Evolutionary conservation across 2,888 invertebrate species (phyloP).

Genomic region (Lasioglossum figueresi): DNA sequence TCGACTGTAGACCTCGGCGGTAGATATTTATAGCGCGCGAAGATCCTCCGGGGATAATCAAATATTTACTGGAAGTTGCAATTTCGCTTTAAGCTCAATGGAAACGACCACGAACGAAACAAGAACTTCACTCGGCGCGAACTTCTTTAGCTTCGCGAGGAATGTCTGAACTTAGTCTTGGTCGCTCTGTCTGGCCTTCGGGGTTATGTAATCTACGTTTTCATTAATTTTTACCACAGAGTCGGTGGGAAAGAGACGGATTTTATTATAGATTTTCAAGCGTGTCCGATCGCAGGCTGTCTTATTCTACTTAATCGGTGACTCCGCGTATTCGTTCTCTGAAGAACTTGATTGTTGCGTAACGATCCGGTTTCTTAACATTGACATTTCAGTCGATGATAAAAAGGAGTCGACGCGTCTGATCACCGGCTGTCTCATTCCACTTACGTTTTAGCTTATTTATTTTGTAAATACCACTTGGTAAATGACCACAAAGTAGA

Average conservation of each 20-base stretch:
- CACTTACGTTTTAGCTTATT: not conserved
- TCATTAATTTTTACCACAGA: not conserved
- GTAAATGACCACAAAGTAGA: not conserved
- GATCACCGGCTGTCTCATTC: not conserved
- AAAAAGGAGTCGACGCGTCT: not conserved
- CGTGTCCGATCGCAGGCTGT: not conserved
- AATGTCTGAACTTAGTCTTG: not conserved
- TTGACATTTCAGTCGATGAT: not conserved
- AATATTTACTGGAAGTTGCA: not conserved
- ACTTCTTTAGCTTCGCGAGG: not conserved
- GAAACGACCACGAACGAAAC: not conserved
- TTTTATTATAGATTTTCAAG: not conserved
- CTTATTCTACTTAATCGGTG: not conserved
- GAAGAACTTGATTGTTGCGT: not conserved
- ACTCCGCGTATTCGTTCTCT: not conserved
- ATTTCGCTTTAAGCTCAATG: not conserved
- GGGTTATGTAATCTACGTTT: not conserved
- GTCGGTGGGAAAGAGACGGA: not conserved
- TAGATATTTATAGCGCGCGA: not conserved
- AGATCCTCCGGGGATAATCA: not conserved
- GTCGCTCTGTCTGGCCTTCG: not conserved
- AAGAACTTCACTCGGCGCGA: not conserved
- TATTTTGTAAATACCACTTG: not conserved
- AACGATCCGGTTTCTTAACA: not conserved
- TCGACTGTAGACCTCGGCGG: not conserved